Conservation (phyloP, 2,797 vertebrate genomes). For the Characodon lateralis region DNA sequence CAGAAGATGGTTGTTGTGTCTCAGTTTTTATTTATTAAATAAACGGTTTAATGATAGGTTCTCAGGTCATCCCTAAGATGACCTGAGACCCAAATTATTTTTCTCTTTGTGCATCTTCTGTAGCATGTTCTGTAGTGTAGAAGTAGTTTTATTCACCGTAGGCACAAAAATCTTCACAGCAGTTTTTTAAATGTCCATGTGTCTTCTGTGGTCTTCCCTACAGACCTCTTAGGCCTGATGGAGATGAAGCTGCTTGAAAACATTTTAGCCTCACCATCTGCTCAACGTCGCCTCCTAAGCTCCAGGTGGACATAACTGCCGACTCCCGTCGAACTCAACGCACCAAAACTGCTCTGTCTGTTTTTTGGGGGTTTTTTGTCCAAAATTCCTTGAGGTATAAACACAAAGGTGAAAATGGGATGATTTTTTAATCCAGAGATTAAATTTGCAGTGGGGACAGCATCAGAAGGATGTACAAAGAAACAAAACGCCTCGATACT, state of each 20-base stretch:
- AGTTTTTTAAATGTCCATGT: not conserved
- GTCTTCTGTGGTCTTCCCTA: not conserved
- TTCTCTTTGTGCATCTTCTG: no score
- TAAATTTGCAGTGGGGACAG: not conserved
- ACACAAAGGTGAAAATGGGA: constrained; percentile 66
- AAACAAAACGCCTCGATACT: constrained; percentile 39
- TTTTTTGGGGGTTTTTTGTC: not conserved
- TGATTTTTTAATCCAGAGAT: not conserved
- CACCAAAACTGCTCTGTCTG: not conserved
- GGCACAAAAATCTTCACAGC: not conserved
- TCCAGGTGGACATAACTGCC: constrained; percentile 6
- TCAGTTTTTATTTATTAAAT: not conserved
- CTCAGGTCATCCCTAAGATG: not conserved
- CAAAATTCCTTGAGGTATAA: constrained; percentile 1
- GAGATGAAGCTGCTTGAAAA: not conserved
- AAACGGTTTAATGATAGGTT: not conserved
- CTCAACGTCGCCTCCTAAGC: constrained; percentile 11
- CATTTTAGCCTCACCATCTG: not conserved
- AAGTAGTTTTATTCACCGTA: no score
- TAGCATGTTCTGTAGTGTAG: no score
- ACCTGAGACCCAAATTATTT: not conserved
- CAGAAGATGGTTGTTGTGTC: no score
- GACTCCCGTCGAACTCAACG: not conserved
- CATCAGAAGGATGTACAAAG: constrained; percentile 14
- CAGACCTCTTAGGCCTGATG: constrained; percentile 52